Evolutionary conservation across 2,797 vertebrate species (phyloP).

Genomic region (Pachyuromys duprasi): DNA sequence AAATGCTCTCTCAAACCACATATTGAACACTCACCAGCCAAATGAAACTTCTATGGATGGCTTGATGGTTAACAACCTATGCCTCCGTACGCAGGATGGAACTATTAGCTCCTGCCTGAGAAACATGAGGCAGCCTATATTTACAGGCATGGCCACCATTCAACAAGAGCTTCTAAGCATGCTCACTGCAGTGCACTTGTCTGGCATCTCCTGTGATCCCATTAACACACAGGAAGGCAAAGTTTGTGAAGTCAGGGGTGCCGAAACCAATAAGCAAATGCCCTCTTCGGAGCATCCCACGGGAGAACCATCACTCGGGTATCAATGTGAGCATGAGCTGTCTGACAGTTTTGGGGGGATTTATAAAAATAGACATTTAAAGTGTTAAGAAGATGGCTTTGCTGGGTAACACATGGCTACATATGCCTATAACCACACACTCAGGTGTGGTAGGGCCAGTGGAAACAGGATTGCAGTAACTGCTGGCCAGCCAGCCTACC

Average conservation of each 20-base stretch:
- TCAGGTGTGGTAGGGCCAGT: no score
- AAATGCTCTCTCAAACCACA: conserved; percentile 3
- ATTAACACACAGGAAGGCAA: background rate
- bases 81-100: background rate
- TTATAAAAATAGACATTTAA: background rate
- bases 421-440: background rate
- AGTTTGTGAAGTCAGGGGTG: background rate
- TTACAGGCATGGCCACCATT: background rate
- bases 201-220: no score
- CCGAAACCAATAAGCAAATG: background rate
- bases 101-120: background rate
- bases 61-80: background rate
- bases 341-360: background rate
- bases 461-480: background rate
- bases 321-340: background rate
- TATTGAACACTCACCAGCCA: conserved; percentile 2
- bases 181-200: background rate
- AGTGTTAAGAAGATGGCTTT: background rate
- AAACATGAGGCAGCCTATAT: background rate
- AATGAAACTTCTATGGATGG: background rate
- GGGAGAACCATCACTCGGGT: background rate
- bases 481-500: background rate
- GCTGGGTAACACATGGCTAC: background rate
- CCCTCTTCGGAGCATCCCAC: background rate
- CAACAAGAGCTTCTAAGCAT: background rate